Percentiles rank a stretch among this genome's conserved stretches.
Conservation (phyloP, 2,888 invertebrate species). For the Eudemis profundana region DNA sequence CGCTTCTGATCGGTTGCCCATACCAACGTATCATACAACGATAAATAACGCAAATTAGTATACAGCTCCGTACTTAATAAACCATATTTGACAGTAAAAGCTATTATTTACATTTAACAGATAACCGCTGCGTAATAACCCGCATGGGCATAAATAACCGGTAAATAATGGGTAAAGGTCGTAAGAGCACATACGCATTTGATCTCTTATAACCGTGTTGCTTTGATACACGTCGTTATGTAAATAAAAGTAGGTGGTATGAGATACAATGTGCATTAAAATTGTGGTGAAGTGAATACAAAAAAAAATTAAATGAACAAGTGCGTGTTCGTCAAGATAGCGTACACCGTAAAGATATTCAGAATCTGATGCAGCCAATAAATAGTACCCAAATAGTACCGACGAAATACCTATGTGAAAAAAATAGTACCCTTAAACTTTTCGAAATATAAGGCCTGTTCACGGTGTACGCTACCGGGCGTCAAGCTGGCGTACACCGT, state of each 20-base stretch:
- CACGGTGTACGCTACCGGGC: too few relatives aligned
- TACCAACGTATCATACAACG: constrained; percentile 20
- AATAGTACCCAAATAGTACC: too few relatives aligned
- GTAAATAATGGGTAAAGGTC: constrained; percentile 8
- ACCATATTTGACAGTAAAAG: constrained; percentile 37
- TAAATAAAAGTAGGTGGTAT: neutral
- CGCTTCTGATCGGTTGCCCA: constrained; percentile 1
- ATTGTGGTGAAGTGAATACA: neutral
- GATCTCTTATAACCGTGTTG: neutral
- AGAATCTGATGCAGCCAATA: too few relatives aligned
- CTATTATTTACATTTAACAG: constrained; percentile 40
- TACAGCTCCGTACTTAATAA: constrained; percentile 33
- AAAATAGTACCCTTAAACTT: too few relatives aligned
- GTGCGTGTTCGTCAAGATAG: neutral
- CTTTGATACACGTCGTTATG: neutral
- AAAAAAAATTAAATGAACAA: neutral
- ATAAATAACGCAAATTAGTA: constrained; percentile 37
- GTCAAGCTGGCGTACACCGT: too few relatives aligned
- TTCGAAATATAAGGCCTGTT: too few relatives aligned
- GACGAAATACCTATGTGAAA: too few relatives aligned
- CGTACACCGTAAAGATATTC: too few relatives aligned
- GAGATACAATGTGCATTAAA: neutral
- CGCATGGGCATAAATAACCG: constrained; percentile 35
- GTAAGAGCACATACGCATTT: neutral
- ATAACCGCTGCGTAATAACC: constrained; percentile 38